phyloP scores from a whole-genome alignment of 1,140 invertebrate species.

The Stenopsyche tienmushanensis region DNA sequence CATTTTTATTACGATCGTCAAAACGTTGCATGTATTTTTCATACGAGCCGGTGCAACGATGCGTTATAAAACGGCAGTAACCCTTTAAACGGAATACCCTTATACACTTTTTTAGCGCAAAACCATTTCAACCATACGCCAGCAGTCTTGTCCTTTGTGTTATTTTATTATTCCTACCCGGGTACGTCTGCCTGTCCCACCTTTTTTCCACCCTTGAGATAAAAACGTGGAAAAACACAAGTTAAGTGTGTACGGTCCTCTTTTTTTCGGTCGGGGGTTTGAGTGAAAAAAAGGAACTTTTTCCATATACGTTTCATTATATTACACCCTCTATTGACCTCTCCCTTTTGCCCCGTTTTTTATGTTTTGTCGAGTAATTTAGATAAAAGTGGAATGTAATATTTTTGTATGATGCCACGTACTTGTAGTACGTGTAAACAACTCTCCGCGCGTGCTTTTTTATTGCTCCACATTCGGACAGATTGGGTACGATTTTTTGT shows the following conservation, averaged over 20 bases:
- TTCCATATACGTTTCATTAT: conserved; percentile 35
- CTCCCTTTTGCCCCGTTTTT: conserved; percentile 21
- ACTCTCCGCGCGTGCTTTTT: conserved; percentile 12
- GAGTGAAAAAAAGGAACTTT: conserved; percentile 21
- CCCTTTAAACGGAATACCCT: too few species aligned
- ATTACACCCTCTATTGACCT: conserved; percentile 17
- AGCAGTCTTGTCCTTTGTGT: conserved; percentile 38
- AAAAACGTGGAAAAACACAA: conserved; percentile 40
- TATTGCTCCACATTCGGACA: too few species aligned
- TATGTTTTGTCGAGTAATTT: conserved; percentile 26
- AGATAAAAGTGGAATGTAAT: conserved; percentile 33
- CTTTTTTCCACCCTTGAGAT: conserved; percentile 19
- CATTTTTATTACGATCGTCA: too few species aligned
- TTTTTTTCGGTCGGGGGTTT: conserved; percentile 14
- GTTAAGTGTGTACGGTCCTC: conserved; percentile 21
- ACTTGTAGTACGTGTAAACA: conserved; percentile 25
- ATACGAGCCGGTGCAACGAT: conserved; percentile 2
- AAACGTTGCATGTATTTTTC: too few species aligned
- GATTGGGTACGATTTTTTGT: background rate
- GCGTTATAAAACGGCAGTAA: conserved; percentile 9
- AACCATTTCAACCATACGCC: conserved; percentile 32
- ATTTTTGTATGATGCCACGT: conserved; percentile 28
- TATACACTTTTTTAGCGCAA: conserved; percentile 12
- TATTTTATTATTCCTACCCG: conserved; percentile 36
- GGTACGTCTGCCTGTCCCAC: conserved; percentile 4